A percentile compares a stretch with the other conserved stretches of the same genome.
Conservation (phyloP, 2,888 invertebrate genomes). For the Eudemis profundana region DNA sequence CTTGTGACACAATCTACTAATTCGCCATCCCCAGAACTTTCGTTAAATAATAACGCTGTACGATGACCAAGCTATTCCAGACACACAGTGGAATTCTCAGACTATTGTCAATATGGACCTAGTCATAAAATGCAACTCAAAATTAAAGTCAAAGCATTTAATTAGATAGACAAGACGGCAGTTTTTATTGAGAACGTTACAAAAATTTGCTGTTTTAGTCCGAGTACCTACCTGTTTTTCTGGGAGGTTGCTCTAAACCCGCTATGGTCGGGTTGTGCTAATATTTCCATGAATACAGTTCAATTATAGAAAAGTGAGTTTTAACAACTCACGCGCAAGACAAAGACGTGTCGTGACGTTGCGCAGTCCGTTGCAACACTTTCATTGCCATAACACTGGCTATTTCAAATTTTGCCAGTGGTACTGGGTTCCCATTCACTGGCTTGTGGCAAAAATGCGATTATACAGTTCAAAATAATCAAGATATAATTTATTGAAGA, state of each 20-base stretch:
- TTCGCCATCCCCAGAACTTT: no score
- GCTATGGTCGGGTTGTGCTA: constrained; percentile 3
- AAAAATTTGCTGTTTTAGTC: no score
- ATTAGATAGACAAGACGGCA: no score
- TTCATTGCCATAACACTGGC: constrained; percentile 33
- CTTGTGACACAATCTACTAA: no score
- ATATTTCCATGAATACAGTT: constrained; percentile 27
- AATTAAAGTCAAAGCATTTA: no score
- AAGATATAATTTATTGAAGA: constrained; percentile 21
- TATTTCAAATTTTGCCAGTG: constrained; percentile 34
- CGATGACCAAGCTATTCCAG: no score
- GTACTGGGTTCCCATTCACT: constrained; percentile 35
- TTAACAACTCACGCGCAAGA: constrained; percentile 38
- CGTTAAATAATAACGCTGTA: no score
- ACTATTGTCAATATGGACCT: no score
- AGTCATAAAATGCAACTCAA: no score
- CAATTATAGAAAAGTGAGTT: constrained; percentile 39
- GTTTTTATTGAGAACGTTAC: no score
- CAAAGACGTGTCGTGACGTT: constrained; percentile 42
- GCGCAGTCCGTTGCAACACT: constrained; percentile 37
- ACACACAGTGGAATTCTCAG: no score
- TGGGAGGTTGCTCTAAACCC: constrained; percentile 9
- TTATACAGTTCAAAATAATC: constrained; percentile 26
- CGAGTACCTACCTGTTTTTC: neutral
- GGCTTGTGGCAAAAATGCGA: constrained; percentile 34